Base-by-base conservation (phyloP, 2,797 vertebrate genomes). In the Danio albolineatus region DNA sequence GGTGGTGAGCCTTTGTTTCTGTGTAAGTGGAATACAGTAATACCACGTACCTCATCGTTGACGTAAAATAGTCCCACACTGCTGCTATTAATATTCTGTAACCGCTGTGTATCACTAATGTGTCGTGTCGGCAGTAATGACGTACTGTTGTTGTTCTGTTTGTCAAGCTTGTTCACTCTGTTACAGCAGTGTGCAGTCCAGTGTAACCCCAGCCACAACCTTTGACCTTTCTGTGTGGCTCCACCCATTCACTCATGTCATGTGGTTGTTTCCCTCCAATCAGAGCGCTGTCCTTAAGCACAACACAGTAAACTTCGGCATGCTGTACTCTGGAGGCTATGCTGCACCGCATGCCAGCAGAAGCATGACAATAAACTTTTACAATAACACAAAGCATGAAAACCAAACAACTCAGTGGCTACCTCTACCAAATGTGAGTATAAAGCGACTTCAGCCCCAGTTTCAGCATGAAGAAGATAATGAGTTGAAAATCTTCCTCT, bases 251-350 rank as follows among this genome's bases (percentile, higher is more conserved):
- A 93, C 90, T 91, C 95, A 93, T 98, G 95, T 98, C 96, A 95
- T 95, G 93, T 97, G 95, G 93, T 97, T 97, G 96, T 98, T 95
- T 98, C 95, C 95, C 96, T 98, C 95, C 97, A 97, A 97, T 99
- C 96, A 99, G 98, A 99, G 96, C 94, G 97, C 96, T 95, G 96
- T 97, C 97, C 97, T 98, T 97, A 99, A 98, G 97, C 98, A 98
- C 98, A 97, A 97, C 96, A 99, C 97, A 95, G 96, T 99, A 97
- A 98, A 96, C 96, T 96, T 99, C 96, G 97, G 97, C 97, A 98
- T 98, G 97, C 97, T 98, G 95, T 97, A 95, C 96, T 96, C 95
- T 95, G 96, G 97, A 97, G 95, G 96, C 93, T 95, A 95, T 94
- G 95, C 97, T 95, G 96, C 96, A 93, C 95, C 97, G 96, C 97